These are phyloP conservation scores for Anniella stebbinsi DNA, from an alignment of 2,797 vertebrate species.

Conservation along the genomic window DNA sequence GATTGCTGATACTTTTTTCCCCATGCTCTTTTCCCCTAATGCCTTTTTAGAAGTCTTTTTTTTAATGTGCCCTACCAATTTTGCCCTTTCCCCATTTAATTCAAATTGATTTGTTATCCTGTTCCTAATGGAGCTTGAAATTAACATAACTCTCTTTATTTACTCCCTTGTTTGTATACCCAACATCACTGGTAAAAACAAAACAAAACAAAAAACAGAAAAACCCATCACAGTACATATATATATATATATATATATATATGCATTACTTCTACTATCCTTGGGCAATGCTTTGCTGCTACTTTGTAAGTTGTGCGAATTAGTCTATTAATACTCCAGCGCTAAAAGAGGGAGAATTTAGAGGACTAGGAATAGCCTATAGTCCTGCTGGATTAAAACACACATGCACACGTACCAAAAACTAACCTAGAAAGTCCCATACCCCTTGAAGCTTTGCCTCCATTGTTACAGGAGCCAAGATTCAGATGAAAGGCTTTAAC, in stretches of 20 bases:
- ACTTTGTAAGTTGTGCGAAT: background rate
- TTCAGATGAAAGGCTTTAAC: background rate
- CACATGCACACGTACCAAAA: background rate
- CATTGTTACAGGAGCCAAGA: background rate
- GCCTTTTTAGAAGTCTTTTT: background rate
- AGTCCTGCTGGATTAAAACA: background rate
- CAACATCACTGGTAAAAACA: background rate
- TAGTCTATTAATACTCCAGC: background rate
- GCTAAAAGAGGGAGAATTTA: background rate
- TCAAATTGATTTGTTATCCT: conserved; percentile 48
- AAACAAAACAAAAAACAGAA: too few relatives aligned
- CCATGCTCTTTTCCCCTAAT: background rate
- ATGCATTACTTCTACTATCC: background rate
- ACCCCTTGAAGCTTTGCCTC: background rate
- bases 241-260: too few relatives aligned
- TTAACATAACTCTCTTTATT: conserved; percentile 42
- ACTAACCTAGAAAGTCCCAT: background rate
- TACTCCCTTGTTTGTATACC: conserved; percentile 26
- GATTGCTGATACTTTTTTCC: background rate
- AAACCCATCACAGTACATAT: too few relatives aligned
- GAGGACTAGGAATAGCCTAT: background rate
- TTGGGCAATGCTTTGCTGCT: rapidly evolving
- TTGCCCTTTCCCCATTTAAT: background rate
- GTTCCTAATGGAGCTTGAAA: conserved; percentile 54
- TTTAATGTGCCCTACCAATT: background rate